Base-by-base conservation (phyloP, 2,888 invertebrate species). In the Lasioglossum vierecki region DNA sequence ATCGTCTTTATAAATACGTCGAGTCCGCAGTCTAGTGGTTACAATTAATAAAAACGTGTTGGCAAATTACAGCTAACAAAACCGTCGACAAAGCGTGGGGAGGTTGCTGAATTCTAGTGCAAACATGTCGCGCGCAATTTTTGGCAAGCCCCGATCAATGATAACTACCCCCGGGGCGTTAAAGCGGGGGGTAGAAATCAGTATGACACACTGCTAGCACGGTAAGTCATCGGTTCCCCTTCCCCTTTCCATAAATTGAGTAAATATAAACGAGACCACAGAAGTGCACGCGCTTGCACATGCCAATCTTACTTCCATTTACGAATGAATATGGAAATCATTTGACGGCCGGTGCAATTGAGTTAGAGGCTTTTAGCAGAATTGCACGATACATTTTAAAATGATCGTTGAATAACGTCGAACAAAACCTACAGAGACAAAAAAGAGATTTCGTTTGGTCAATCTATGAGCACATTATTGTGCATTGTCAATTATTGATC, bases 401-500 rank as follows among this genome's bases (percentile, higher is more conserved):
- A 26, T 26, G 11, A 13, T 35, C 35, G 22, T 35, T 18, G 1
- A 30, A 63, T 63, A 15, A 30, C 15, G 60, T 60, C 13, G 6
- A 63, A 26, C 30, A 15, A 15, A 15, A 44, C 44, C 44, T 13
- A 0, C 11, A 11, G 0, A 44, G 13, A 44, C 30, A 13, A 44
- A 4, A 13, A 4, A 4, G 13, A 44, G 11, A 44, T 44, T 9
- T 44, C 13, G 11, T 44, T 44, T 13, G 11, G 68, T 41, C 22
- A 22, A 68, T 39, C 4, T 22, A 2, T 39, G 3, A 68, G 22
- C n/a, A 22, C 39, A 68, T 41, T 41, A 66, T 18, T 11, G 68
- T n/a, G 39, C 39, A 68, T 35, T 13, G n/a, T n/a, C 22, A 39
- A 68, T 41, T 39, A 68, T 68, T 68, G 68, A 68, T 68, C 68